Conservation (phyloP, 2,888 invertebrate genomes). For the Eueremaeus valkanovi region DNA sequence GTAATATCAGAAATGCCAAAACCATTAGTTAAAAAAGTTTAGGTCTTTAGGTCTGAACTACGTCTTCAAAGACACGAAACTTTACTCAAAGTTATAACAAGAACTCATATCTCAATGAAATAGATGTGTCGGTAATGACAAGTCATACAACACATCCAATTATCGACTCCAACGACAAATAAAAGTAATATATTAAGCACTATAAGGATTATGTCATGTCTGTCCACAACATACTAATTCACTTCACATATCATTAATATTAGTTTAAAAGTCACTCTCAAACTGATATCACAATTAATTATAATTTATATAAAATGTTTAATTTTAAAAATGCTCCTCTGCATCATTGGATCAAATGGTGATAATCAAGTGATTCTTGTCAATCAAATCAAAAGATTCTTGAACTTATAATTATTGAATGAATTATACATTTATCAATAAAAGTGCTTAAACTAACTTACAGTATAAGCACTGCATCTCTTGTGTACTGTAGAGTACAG, state of each 20-base stretch:
- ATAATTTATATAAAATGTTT: too few relatives aligned
- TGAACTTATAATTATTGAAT: too few relatives aligned
- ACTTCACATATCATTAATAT: background rate
- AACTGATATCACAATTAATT: too few relatives aligned
- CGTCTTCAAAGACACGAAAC: background rate
- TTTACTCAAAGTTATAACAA: conserved; percentile 25
- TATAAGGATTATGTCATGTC: background rate
- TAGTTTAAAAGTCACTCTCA: too few relatives aligned
- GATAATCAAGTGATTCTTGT: too few relatives aligned
- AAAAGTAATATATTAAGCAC: background rate
- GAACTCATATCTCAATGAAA: conserved; percentile 11
- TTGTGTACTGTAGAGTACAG: too few relatives aligned
- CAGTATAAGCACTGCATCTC: too few relatives aligned
- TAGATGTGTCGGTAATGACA: conserved; percentile 24
- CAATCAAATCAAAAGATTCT: too few relatives aligned
- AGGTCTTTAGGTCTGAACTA: background rate
- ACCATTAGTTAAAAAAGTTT: conserved; percentile 13
- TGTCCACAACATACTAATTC: background rate
- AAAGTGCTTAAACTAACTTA: too few relatives aligned
- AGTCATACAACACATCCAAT: conserved; percentile 11
- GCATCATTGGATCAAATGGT: too few relatives aligned
- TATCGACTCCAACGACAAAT: conserved; percentile 15
- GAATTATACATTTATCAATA: too few relatives aligned
- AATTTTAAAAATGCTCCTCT: too few relatives aligned
- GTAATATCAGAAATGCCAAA: background rate